Conservation (phyloP, 2,113 vertebrate species). For the Lasiurus borealis region DNA sequence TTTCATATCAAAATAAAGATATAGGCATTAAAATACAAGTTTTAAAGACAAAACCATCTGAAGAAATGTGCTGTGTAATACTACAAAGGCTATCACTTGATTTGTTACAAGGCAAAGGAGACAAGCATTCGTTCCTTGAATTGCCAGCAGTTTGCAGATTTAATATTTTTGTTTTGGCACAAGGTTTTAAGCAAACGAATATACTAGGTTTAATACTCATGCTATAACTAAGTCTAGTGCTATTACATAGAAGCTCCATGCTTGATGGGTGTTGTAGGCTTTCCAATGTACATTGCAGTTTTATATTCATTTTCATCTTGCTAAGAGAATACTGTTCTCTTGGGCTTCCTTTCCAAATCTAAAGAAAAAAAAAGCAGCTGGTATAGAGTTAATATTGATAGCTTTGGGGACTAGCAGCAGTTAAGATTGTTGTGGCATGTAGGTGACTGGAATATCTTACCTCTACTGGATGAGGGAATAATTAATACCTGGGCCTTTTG, state of each 20-base stretch:
- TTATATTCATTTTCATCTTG: constrained; percentile 5
- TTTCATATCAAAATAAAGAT: constrained; percentile 21
- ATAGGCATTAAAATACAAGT: not conserved
- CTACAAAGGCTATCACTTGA: not conserved
- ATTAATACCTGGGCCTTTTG: not conserved
- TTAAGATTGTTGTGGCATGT: not conserved
- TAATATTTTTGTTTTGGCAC: not conserved
- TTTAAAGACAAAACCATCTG: not conserved
- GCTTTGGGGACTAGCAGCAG: not conserved
- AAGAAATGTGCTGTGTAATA: not conserved
- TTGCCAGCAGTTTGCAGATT: not conserved
- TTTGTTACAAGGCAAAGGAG: not conserved
- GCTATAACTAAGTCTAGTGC: not conserved
- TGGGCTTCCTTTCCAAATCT: not conserved
- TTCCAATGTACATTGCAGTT: not conserved
- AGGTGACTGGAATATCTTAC: not conserved
- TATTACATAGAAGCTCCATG: not conserved
- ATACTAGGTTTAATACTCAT: not conserved
- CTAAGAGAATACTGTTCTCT: not conserved
- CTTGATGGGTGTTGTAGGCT: not conserved
- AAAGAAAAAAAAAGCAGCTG: not conserved
- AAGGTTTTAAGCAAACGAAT: not conserved
- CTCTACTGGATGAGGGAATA: not conserved
- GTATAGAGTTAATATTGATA: not conserved
- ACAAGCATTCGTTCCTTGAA: not conserved